These are phyloP conservation scores for Lomographa bimaculata DNA, from an alignment of 2,888 invertebrate genomes.

Conservation along the genomic window DNA sequence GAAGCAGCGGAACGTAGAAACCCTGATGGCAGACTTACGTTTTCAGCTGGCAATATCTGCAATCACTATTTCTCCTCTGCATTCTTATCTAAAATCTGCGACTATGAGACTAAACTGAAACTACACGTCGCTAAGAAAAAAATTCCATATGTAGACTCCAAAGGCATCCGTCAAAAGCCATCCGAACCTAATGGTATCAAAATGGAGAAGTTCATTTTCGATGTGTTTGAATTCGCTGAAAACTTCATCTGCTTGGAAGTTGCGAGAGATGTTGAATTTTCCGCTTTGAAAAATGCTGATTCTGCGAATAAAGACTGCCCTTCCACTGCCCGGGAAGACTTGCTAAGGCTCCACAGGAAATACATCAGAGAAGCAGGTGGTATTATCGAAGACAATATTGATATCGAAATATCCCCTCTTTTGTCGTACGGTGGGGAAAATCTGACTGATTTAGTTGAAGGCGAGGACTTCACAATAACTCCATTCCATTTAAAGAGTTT, in stretches of 20 bases:
- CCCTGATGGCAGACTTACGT: constrained; percentile 91
- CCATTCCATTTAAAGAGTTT: constrained; percentile 85
- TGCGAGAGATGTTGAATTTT: constrained; percentile 96
- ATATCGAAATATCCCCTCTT: constrained; percentile 95
- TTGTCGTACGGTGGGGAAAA: constrained; percentile 96
- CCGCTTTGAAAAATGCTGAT: constrained; percentile 97
- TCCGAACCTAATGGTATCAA: constrained; percentile 97
- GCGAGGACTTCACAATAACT: constrained; percentile 85
- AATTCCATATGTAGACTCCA: constrained; percentile 91
- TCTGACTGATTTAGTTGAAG: constrained; percentile 85
- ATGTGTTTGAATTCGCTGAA: constrained; percentile 97
- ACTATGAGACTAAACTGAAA: constrained; percentile 90
- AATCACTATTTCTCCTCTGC: constrained; percentile 97
- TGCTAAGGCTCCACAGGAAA: constrained; percentile 89
- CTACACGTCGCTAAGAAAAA: constrained; percentile 99
- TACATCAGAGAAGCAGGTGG: constrained; percentile 94
- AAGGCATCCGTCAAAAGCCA: constrained; percentile 89
- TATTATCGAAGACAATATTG: constrained; percentile 84
- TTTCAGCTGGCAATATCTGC: constrained; percentile 98
- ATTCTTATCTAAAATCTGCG: constrained; percentile 91
- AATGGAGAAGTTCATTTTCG: constrained; percentile 99
- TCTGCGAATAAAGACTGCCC: constrained; percentile 95
- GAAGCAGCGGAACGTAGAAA: constrained; percentile 93
- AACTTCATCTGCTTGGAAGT: constrained; percentile 97
- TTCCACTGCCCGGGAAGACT: constrained; percentile 91